A percentile compares a stretch with the other conserved stretches of the same genome.
phyloP scores from a whole-genome alignment of 2,113 vertebrate genomes.

The Calidris pygmaea region DNA sequence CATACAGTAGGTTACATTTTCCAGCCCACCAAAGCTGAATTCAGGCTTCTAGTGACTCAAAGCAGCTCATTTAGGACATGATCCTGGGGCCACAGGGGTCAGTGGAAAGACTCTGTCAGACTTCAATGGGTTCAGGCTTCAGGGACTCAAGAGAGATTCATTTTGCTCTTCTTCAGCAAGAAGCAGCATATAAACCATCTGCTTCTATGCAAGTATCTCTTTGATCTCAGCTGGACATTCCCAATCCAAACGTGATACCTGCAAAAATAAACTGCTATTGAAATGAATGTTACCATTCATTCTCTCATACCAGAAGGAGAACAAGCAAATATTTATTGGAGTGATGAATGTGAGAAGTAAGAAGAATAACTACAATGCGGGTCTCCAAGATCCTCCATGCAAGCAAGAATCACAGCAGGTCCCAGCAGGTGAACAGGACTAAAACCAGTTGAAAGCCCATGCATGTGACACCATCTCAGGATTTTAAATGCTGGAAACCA shows the following conservation, averaged over 20 bases:
- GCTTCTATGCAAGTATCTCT: background rate
- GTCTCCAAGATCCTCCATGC: background rate
- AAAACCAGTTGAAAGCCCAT: background rate
- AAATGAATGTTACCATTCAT: background rate
- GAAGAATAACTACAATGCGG: rapidly evolving
- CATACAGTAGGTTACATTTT: slow-evolving; percentile 55
- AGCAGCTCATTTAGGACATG: slow-evolving; percentile 27
- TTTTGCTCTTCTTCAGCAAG: slow-evolving; percentile 3
- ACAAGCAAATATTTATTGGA: background rate
- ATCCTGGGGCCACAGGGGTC: background rate
- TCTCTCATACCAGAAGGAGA: background rate
- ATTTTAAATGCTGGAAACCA: background rate
- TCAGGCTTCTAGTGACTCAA: slow-evolving; percentile 22
- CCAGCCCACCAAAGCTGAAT: slow-evolving; percentile 54
- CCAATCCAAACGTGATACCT: background rate
- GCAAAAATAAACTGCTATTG: background rate
- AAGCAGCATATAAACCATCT: background rate
- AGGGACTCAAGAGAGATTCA: background rate
- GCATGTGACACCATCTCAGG: background rate
- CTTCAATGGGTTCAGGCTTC: background rate
- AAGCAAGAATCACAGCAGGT: background rate
- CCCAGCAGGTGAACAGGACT: background rate
- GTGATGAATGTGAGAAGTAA: background rate
- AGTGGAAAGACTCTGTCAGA: slow-evolving; percentile 38
- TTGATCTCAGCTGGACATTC: background rate